Conservation (phyloP, 2,797 vertebrate species). For the Lepus oiostolus region DNA sequence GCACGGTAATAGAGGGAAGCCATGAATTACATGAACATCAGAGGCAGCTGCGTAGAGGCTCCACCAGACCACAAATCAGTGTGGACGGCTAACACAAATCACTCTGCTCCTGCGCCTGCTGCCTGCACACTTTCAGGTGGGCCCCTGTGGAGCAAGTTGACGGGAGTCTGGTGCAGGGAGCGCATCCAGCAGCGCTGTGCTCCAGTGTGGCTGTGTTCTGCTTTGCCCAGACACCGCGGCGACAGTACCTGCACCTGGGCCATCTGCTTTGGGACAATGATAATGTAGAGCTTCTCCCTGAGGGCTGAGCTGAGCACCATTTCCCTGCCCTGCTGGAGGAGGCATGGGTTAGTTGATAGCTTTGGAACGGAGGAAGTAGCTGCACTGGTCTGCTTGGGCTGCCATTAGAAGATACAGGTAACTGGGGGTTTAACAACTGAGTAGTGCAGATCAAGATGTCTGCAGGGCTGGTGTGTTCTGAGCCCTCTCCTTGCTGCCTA, state of each 20-base stretch:
- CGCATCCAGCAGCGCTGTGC: background rate
- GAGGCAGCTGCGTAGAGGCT: constrained; percentile 80
- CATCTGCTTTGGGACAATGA: background rate
- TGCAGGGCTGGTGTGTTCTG: background rate
- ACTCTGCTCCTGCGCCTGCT: constrained; percentile 58
- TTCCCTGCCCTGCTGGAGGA: background rate
- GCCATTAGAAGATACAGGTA: background rate
- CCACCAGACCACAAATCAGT: constrained; percentile 80
- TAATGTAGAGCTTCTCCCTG: background rate
- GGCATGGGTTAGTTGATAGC: background rate
- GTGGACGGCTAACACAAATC: constrained; percentile 47
- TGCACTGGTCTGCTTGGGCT: background rate
- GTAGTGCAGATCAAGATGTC: background rate
- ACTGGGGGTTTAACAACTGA: background rate
- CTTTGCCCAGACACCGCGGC: no score
- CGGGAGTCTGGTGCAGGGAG: background rate
- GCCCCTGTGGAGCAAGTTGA: fast-evolving
- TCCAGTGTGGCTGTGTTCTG: background rate
- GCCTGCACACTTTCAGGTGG: fast-evolving
- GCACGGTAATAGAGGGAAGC: constrained; percentile 76
- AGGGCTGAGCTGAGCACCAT: background rate
- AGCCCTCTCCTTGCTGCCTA: background rate
- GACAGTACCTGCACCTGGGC: fast-evolving
- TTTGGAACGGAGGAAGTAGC: background rate
- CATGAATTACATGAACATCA: constrained; percentile 83